These are phyloP conservation scores for Zaprionus davidi DNA, from an alignment of 1,140 invertebrate species.

Conservation along the genomic window DNA sequence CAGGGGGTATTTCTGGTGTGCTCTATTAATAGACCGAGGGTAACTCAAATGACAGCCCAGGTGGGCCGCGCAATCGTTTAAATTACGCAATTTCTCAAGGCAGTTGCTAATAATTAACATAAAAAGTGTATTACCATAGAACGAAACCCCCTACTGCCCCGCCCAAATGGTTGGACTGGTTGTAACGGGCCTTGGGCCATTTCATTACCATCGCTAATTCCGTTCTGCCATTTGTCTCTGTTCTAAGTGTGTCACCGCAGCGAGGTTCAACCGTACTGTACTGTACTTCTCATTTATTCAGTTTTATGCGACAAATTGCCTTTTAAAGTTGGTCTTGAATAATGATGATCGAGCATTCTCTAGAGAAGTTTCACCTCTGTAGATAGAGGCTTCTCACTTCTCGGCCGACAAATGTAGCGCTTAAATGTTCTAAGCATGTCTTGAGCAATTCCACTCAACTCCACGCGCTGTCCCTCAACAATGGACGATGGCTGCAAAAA, in stretches of 20 bases:
- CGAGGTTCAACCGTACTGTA: not conserved
- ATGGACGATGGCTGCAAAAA: slow-evolving; percentile 29
- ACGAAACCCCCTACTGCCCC: not conserved
- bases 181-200: slow-evolving; percentile 43
- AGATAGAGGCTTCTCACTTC: not conserved
- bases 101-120: slow-evolving; percentile 23
- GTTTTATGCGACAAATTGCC: slow-evolving; percentile 1
- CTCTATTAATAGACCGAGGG: slow-evolving; percentile 16
- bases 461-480: slow-evolving; percentile 20
- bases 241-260: slow-evolving; percentile 44
- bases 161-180: not conserved
- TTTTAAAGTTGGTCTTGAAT: not conserved
- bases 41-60: not conserved
- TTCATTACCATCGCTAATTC: slow-evolving; percentile 46
- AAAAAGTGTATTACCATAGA: slow-evolving; percentile 29
- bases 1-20: slow-evolving; percentile 7
- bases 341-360: not conserved
- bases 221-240: slow-evolving; percentile 57
- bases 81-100: slow-evolving; percentile 27
- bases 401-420: slow-evolving; percentile 1
- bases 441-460: not conserved
- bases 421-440: slow-evolving; percentile 12
- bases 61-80: slow-evolving; percentile 2
- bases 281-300: slow-evolving; percentile 8
- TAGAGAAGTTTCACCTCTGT: not conserved